These are phyloP conservation scores for Eupithecia centaureata DNA, from an alignment of 2,888 invertebrate species.

Conservation along the genomic window DNA sequence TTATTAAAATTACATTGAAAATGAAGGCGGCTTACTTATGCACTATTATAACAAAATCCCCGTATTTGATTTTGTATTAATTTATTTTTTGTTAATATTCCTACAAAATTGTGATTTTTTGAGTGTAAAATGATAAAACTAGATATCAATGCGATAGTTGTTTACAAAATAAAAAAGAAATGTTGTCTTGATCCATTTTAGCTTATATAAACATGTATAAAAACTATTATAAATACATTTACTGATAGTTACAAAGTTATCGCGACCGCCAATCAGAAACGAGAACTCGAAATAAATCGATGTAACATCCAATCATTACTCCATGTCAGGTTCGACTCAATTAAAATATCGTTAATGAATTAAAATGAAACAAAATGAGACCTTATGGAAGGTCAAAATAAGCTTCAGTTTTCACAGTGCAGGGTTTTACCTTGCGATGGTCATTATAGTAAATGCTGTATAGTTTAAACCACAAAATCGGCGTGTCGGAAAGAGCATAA, in stretches of 20 bases:
- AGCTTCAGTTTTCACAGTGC: slow-evolving; percentile 55
- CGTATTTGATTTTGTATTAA: too few relatives aligned
- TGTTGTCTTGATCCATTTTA: too few relatives aligned
- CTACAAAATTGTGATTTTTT: too few relatives aligned
- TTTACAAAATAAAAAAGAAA: too few relatives aligned
- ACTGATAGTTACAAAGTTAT: slow-evolving; percentile 80
- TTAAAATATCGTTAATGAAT: slow-evolving; percentile 83
- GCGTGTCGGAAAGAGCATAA: slow-evolving; percentile 81
- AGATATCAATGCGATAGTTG: too few relatives aligned
- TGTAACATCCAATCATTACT: slow-evolving; percentile 84
- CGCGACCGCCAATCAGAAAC: slow-evolving; percentile 82
- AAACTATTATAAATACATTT: slow-evolving; percentile 79
- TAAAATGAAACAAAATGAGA: slow-evolving; percentile 62
- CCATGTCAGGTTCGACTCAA: slow-evolving; percentile 83
- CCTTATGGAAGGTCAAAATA: slow-evolving; percentile 56
- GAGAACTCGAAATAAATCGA: slow-evolving; percentile 83
- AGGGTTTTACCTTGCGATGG: slow-evolving; percentile 71
- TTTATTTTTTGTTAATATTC: too few relatives aligned
- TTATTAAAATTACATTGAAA: too few relatives aligned
- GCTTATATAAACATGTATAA: slow-evolving; percentile 21
- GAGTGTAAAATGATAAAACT: too few relatives aligned
- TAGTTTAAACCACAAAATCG: slow-evolving; percentile 82
- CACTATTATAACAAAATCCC: too few relatives aligned
- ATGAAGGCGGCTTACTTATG: too few relatives aligned
- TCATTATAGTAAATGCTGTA: slow-evolving; percentile 81